Base-by-base conservation (phyloP, 2,888 invertebrate species). In the Caenorhabditis imperialis region DNA sequence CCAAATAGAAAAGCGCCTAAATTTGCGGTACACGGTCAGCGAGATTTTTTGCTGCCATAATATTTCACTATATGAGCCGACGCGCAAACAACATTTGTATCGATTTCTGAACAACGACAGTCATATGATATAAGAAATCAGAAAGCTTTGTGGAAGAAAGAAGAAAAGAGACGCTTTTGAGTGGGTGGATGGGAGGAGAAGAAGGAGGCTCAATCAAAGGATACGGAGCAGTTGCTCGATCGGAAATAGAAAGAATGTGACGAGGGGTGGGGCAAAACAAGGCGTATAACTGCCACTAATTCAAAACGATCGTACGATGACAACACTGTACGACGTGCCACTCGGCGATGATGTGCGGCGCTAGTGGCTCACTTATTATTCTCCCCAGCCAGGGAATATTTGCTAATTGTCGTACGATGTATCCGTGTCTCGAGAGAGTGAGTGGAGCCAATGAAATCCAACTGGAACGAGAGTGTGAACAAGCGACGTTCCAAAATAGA, bases 1-100 rank as follows among this genome's bases (percentile, higher is more conserved):
- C 51, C 54, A 69, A 69, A 69, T 60, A 69, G 69, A 69, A 69
- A 60, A 50, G 48, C 63, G 27, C 47, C 57, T 50, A 65, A 65
- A 42, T 50, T 22, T 50, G 18, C 63, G 55, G 45, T 54, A 48
- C 55, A 57, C 65, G 67, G 67, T 57, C 67, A 67, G n/a, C n/a
- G n/a, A n/a, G n/a, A n/a, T n/a, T n/a, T n/a, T 48, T 67, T 67
- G 48, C 50, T 51, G 51, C 67, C 57, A 57, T 51, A 58, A 67
- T 67, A 67, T 51, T 67, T 58, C 67, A 50, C 40, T 35, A 35
- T 23, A 51, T 58, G 57, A 67, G 57, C 67, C 67, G 30, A 57
- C 44, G 10, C 27, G 67, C 57, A 67, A 67, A 67, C 57, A 67
- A 57, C 57, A 65, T 40, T 35, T 16, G 33, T 67, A 67, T 67